These are phyloP conservation scores for Syrphus vitripennis DNA, from an alignment of 2,888 invertebrate species.

Conservation along the genomic window DNA sequence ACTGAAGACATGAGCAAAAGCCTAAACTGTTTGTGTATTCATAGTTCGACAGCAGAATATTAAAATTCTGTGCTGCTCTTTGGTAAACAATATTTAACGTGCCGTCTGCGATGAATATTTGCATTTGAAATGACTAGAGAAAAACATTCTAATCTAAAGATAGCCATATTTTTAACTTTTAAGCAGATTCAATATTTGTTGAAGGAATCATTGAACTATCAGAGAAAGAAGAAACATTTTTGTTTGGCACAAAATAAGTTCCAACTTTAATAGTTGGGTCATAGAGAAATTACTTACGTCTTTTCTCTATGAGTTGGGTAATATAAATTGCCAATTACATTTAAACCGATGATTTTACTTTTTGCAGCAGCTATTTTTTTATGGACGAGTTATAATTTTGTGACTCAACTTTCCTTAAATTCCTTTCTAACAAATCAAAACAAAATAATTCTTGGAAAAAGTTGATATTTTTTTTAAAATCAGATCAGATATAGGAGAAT, in stretches of 20 bases:
- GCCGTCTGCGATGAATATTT: not conserved
- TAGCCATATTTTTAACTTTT: not conserved
- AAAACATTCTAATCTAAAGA: not conserved
- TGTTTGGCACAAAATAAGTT: not conserved
- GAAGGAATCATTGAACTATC: not conserved
- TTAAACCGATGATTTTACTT: too few relatives aligned
- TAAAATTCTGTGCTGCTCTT: constrained; percentile 3
- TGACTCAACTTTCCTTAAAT: too few relatives aligned
- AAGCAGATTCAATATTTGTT: not conserved
- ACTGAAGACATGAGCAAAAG: constrained; percentile 23
- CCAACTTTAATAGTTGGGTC: too few relatives aligned
- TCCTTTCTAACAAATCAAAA: too few relatives aligned
- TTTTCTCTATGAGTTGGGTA: too few relatives aligned
- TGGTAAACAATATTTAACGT: not conserved
- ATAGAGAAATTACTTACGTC: too few relatives aligned
- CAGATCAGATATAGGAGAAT: too few relatives aligned
- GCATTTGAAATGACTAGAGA: not conserved
- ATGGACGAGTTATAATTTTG: too few relatives aligned
- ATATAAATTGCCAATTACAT: too few relatives aligned
- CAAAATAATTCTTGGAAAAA: too few relatives aligned
- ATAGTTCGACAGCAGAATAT: constrained; percentile 27
- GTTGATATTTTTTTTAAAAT: too few relatives aligned
- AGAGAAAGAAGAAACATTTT: not conserved
- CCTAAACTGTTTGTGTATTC: constrained; percentile 47
- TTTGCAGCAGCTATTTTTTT: too few relatives aligned